Evolutionary conservation across 37 sponge, comb jelly and placozoan genomes (phyloP).

Genomic region (Ianthella basta): DNA sequence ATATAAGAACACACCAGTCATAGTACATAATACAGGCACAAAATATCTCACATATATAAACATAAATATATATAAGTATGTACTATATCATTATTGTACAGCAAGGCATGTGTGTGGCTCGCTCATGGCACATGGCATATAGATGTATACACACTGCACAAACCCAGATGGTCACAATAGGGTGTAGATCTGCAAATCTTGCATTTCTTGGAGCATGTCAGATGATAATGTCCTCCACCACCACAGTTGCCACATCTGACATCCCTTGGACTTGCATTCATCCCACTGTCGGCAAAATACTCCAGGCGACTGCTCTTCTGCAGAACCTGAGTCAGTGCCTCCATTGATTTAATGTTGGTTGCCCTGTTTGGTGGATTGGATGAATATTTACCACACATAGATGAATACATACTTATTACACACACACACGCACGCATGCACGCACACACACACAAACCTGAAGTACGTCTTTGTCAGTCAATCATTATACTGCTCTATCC

Average conservation of each 20-base stretch:
- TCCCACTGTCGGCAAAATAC: not conserved
- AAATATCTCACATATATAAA: not conserved
- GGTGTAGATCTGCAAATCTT: not conserved
- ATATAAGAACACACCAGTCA: no score
- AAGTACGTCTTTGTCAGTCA: not conserved
- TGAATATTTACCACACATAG: not conserved
- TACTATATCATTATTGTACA: not conserved
- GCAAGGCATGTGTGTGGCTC: not conserved
- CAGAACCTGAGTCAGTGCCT: slow-evolving; percentile 31
- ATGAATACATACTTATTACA: not conserved
- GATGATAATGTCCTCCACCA: not conserved
- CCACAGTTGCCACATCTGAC: slow-evolving; percentile 34
- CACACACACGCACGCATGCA: not conserved
- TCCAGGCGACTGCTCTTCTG: slow-evolving; percentile 20
- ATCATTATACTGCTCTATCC: slow-evolving; percentile 31
- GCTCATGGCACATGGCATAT: not conserved
- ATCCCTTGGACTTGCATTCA: not conserved
- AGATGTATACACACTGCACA: no score
- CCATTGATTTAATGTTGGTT: not conserved
- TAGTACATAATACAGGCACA: not conserved
- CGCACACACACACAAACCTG: not conserved
- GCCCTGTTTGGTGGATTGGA: slow-evolving; percentile 11
- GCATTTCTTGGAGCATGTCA: slow-evolving; percentile 21
- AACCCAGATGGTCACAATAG: not conserved
- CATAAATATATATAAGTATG: not conserved